Evolutionary conservation across 2,797 vertebrate species (phyloP).

Genomic region (Urocyon cinereoargenteus): DNA sequence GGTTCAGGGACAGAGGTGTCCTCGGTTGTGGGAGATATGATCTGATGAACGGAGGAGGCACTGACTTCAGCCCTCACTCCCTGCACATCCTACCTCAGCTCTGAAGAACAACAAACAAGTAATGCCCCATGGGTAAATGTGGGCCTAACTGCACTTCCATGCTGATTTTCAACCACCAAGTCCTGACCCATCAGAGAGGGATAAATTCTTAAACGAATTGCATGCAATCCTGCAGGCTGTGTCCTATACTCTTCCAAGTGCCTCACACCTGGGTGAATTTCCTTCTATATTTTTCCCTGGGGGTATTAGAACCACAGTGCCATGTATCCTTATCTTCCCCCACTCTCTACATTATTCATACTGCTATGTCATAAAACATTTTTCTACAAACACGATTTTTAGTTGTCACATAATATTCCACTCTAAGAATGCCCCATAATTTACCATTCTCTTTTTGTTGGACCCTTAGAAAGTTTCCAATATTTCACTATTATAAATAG

Average conservation of each 20-base stretch:
- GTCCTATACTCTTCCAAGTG: background rate
- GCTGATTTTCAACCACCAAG: background rate
- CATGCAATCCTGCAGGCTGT: background rate
- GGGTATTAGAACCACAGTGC: background rate
- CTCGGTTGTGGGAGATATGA: background rate
- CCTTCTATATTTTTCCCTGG: background rate
- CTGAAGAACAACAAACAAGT: background rate
- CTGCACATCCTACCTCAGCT: background rate
- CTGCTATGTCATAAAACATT: background rate
- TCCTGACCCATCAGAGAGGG: background rate
- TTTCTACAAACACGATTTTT: constrained; percentile 56
- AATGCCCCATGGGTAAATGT: background rate
- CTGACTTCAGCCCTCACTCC: background rate
- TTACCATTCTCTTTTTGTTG: constrained; percentile 1
- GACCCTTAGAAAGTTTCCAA: background rate
- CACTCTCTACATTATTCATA: background rate
- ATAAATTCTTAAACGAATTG: background rate
- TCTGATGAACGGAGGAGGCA: background rate
- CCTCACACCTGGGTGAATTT: background rate
- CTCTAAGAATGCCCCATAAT: background rate
- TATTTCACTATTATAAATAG: constrained; percentile 41
- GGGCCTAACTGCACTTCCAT: background rate
- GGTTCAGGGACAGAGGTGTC: background rate
- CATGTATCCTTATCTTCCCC: background rate
- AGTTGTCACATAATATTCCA: constrained; percentile 75